Percentiles rank a stretch among this genome's conserved stretches.
Evolutionary conservation across 30 jellyfish, hydroid and myxozoan species (phyloP).

Genomic region (Chrysaora quinquecirrha): DNA sequence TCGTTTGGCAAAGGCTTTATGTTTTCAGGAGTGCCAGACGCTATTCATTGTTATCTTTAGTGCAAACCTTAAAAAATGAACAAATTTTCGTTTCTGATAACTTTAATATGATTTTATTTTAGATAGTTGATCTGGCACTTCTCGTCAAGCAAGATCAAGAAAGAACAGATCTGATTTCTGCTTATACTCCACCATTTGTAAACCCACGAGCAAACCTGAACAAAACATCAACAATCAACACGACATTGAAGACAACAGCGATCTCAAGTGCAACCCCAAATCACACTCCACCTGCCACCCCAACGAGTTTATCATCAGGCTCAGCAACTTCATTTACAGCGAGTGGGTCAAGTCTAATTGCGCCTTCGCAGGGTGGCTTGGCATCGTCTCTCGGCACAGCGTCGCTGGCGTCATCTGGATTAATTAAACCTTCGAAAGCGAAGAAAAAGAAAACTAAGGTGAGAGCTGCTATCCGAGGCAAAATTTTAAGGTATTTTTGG

Average conservation of each 20-base stretch:
- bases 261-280: conserved; percentile 76
- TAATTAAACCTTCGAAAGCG: conserved; percentile 84
- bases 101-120: no score
- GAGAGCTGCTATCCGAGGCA: neutral
- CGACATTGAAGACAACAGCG: conserved; percentile 35
- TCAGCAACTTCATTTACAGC: conserved; percentile 38
- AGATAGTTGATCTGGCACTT: conserved; percentile 97
- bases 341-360: conserved; percentile 68
- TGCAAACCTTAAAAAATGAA: no score
- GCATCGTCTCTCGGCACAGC: conserved; percentile 99
- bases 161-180: conserved; percentile 53
- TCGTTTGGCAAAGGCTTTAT: no score
- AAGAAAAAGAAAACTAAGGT: conserved; percentile 98
- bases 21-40: no score
- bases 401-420: conserved; percentile 93
- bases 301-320: conserved; percentile 40
- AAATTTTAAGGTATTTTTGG: neutral
- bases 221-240: conserved; percentile 21
- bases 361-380: conserved; percentile 98
- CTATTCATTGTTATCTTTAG: no score
- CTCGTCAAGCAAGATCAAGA: conserved; percentile 92
- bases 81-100: no score
- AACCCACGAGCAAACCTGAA: conserved; percentile 81
- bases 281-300: conserved; percentile 91
- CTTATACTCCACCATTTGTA: conserved; percentile 68